Conservation (phyloP, 2,888 invertebrate genomes). For the Oligia latruncula region DNA sequence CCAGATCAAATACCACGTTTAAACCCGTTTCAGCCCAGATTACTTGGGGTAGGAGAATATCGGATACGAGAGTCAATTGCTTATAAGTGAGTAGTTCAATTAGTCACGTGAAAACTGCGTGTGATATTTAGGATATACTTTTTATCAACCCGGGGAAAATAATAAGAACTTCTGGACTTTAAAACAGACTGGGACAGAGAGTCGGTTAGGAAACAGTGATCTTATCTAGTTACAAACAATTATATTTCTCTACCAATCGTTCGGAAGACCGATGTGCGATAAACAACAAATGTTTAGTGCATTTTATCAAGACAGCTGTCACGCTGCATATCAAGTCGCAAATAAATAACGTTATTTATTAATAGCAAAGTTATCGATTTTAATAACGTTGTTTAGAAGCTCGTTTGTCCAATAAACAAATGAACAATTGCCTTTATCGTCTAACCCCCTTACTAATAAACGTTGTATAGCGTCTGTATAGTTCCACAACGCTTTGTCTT, state of each 20-base stretch:
- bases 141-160: not conserved
- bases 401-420: not conserved
- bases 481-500: too few relatives aligned
- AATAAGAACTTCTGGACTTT: not conserved
- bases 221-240: not conserved
- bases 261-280: not conserved
- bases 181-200: not conserved
- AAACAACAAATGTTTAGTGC: too few relatives aligned
- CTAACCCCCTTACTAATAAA: not conserved
- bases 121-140: too few relatives aligned
- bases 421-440: not conserved
- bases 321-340: not conserved
- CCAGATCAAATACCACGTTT: conserved; percentile 34
- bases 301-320: not conserved
- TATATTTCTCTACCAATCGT: not conserved
- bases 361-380: not conserved
- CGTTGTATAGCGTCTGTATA: too few relatives aligned
- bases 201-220: not conserved
- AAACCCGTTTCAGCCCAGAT: not conserved
- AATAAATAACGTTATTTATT: not conserved
- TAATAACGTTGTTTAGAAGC: not conserved
- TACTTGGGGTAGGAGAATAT: conserved; percentile 4
- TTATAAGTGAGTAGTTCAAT: not conserved
- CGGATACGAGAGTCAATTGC: not conserved
- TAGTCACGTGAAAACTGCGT: not conserved